Conservation (phyloP, 1,140 invertebrate genomes). For the Druon quercuslanigerum region DNA sequence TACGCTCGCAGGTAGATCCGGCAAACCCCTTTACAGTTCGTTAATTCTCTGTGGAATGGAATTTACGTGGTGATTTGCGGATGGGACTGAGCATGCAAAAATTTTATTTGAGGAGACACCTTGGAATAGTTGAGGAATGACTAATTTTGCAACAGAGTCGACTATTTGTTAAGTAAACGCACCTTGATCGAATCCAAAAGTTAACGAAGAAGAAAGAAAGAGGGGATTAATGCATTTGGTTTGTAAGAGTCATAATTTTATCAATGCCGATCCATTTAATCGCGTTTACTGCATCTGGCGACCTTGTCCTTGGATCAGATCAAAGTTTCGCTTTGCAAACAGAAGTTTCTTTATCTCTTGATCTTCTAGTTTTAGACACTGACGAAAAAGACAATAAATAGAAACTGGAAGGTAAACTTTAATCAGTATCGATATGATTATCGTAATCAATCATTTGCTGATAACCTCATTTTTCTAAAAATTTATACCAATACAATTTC, state of each 20-base stretch:
- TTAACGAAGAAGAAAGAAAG: neutral
- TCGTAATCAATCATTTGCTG: too few species aligned
- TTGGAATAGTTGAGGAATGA: too few species aligned
- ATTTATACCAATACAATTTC: too few species aligned
- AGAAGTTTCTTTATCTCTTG: neutral
- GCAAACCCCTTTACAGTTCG: neutral
- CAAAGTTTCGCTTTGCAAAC: neutral
- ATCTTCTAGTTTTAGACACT: neutral
- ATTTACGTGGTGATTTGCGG: constrained; percentile 30
- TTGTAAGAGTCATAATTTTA: neutral
- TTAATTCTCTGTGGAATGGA: constrained; percentile 22
- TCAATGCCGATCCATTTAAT: neutral
- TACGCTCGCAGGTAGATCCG: too few species aligned
- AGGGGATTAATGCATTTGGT: too few species aligned
- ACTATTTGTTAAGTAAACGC: too few species aligned
- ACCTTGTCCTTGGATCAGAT: neutral
- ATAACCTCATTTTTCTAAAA: too few species aligned
- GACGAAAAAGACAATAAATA: neutral
- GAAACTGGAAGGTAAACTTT: too few species aligned
- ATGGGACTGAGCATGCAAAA: constrained; percentile 43
- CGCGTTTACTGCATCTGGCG: neutral
- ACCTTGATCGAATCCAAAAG: neutral
- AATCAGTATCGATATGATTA: too few species aligned
- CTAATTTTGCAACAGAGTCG: too few species aligned
- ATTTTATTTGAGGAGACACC: neutral